phyloP scores from a whole-genome alignment of 2,888 invertebrate genomes.

The Phyllotreta cruciferae region DNA sequence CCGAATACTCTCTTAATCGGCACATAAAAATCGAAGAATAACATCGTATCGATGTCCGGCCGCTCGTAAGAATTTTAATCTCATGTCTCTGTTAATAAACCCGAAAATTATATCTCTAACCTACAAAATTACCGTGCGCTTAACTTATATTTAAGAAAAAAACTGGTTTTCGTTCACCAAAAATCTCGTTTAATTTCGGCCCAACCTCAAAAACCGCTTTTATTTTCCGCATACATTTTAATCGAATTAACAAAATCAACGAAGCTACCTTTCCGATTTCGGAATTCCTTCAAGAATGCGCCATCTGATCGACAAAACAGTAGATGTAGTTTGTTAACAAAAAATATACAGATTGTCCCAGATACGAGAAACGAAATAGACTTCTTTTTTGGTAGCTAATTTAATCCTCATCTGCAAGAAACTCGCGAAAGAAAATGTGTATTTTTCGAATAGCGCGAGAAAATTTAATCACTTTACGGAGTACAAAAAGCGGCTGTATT shows the following conservation, averaged over 20 bases:
- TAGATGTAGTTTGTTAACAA: not conserved
- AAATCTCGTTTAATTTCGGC: conserved; percentile 5
- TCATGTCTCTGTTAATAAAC: no score
- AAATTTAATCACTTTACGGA: no score
- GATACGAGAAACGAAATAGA: no score
- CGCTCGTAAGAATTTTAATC: no score
- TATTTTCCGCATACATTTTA: conserved; percentile 4
- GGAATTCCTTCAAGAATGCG: conserved; percentile 4
- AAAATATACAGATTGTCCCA: no score
- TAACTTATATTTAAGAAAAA: not conserved
- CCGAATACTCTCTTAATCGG: not conserved
- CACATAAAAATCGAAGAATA: not conserved
- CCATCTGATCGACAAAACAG: conserved; percentile 1
- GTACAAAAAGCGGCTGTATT: not conserved
- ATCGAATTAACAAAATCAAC: conserved; percentile 7
- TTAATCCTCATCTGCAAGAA: no score
- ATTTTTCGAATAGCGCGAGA: no score
- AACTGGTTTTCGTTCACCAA: conserved; percentile 2
- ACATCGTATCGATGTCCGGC: no score
- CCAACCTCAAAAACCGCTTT: conserved; percentile 11
- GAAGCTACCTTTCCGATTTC: conserved; percentile 3
- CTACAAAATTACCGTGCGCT: not conserved
- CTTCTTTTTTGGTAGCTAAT: no score
- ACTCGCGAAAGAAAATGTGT: no score
- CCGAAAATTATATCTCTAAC: conserved; percentile 2